phyloP scores from a whole-genome alignment of 2,113 vertebrate species.

The Fukomys damarensis region DNA sequence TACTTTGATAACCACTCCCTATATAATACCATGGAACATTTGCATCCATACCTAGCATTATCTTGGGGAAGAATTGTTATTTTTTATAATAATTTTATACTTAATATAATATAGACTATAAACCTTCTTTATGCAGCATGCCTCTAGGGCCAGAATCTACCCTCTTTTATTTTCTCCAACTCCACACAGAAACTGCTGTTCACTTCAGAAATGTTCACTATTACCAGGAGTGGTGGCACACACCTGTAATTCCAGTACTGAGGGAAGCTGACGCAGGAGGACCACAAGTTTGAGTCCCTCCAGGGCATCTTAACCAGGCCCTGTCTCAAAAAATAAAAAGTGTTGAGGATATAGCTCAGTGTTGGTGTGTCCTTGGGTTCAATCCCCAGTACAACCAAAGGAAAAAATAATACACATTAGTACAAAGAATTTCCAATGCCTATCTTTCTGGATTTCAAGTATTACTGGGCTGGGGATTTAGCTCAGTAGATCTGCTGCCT shows the following conservation, averaged over 20 bases:
- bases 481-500: no score
- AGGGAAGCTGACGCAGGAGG: background rate
- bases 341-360: background rate
- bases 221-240: background rate
- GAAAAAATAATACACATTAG: background rate
- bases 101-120: background rate
- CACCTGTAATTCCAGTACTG: background rate
- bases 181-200: background rate
- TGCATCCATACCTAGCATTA: slow-evolving; percentile 24
- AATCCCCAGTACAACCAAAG: background rate
- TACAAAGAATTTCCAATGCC: background rate
- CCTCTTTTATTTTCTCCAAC: background rate
- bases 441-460: slow-evolving; percentile 12
- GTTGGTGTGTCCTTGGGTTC: background rate
- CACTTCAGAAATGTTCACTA: background rate
- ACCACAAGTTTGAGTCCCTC: background rate
- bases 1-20: slow-evolving; percentile 46
- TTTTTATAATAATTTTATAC: slow-evolving; percentile 32
- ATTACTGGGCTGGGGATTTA: no score
- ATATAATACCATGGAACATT: slow-evolving; percentile 14
- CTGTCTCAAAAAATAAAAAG: background rate
- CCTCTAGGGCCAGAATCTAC: background rate
- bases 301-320: background rate
- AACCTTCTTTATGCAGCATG: background rate
- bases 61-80: background rate